Evolutionary conservation across 2,888 invertebrate species (phyloP).

Genomic region (Labia minor): DNA sequence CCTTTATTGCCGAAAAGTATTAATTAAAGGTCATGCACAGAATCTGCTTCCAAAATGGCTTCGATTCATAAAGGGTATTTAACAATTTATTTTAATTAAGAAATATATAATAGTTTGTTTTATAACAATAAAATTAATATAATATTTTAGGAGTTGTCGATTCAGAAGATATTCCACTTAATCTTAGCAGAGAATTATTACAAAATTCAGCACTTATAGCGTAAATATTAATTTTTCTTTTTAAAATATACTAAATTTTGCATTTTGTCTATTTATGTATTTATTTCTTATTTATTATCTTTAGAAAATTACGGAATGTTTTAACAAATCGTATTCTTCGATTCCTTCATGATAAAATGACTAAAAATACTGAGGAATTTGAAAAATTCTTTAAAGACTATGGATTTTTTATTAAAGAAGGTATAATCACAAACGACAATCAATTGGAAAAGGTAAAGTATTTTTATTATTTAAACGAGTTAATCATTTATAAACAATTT

Average conservation of each 20-base stretch:
- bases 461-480: too few relatives aligned
- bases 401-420: conserved; percentile 87
- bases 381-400: conserved; percentile 84
- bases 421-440: conserved; percentile 75
- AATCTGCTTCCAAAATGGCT: conserved; percentile 90
- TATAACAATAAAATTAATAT: neutral
- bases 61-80: conserved; percentile 76
- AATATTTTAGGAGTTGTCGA: conserved; percentile 71
- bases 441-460: conserved; percentile 64
- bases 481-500: neutral
- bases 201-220: conserved; percentile 86
- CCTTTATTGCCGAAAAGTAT: conserved; percentile 81
- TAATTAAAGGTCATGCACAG: conserved; percentile 85
- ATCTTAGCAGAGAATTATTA: conserved; percentile 87
- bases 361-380: conserved; percentile 71
- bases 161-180: conserved; percentile 96
- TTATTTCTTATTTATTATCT: conserved; percentile 26
- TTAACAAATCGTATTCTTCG: conserved; percentile 72
- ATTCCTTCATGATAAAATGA: conserved; percentile 73
- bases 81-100: too few relatives aligned
- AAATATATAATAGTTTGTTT: neutral
- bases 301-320: conserved; percentile 69
- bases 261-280: neutral
- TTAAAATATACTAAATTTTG: neutral
- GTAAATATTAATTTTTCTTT: conserved; percentile 39